phyloP scores from a whole-genome alignment of 2,113 vertebrate species.

The Gasterosteus nipponicus region DNA sequence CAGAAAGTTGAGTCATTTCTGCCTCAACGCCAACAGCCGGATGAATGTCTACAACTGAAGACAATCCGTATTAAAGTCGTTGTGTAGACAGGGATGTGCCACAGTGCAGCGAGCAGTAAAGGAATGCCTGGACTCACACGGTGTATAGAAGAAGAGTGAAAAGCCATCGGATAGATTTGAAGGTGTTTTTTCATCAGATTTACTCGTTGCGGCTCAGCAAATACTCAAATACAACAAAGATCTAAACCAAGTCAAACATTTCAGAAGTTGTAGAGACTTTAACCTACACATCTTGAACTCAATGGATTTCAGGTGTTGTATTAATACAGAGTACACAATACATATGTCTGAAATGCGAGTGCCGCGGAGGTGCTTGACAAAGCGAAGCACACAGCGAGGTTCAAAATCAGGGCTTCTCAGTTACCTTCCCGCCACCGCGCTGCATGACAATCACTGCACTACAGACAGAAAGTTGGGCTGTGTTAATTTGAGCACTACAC shows the following conservation, averaged over 20 bases:
- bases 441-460: constrained; percentile 68
- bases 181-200: neutral
- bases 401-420: constrained; percentile 40
- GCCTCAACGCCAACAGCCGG: constrained; percentile 22
- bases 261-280: neutral
- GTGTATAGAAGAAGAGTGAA: neutral
- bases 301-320: neutral
- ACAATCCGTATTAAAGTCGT: constrained; percentile 2
- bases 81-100: constrained; percentile 10
- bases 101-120: neutral
- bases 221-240: no score
- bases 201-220: neutral
- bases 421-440: constrained; percentile 62
- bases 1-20: constrained; percentile 45
- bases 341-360: neutral
- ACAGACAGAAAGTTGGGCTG: constrained; percentile 68
- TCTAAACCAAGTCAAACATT: no score
- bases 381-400: constrained; percentile 28
- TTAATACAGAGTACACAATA: neutral
- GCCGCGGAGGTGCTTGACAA: constrained; percentile 11
- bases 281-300: neutral
- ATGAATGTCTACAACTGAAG: constrained; percentile 11
- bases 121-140: neutral
- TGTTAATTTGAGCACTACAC: constrained; percentile 71
- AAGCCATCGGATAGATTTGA: neutral